These are phyloP conservation scores for Antheraea mylitta DNA, from an alignment of 1,140 invertebrate genomes.

Conservation along the genomic window DNA sequence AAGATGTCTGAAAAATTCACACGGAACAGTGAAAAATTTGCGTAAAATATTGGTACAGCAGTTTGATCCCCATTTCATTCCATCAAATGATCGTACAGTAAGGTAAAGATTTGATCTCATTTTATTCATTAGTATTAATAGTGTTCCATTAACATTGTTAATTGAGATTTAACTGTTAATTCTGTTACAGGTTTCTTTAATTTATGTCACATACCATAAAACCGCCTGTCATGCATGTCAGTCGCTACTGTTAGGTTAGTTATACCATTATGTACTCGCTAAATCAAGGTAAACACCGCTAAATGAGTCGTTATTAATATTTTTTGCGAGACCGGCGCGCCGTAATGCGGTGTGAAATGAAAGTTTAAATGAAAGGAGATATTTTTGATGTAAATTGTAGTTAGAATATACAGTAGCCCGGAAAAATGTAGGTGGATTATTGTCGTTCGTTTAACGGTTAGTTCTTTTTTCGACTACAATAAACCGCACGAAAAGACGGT, in stretches of 20 bases:
- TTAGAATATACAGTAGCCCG: background rate
- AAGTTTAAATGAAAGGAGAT: conserved; percentile 21
- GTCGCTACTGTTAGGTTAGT: conserved; percentile 8
- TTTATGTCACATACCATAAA: background rate
- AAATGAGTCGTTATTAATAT: conserved; percentile 31
- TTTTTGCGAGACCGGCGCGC: conserved; percentile 22
- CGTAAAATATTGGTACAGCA: no score
- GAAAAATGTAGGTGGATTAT: background rate
- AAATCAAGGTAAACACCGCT: conserved; percentile 9
- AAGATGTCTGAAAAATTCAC: no score
- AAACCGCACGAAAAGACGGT: background rate
- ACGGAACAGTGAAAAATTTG: no score
- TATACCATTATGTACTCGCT: background rate
- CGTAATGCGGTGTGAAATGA: conserved; percentile 43
- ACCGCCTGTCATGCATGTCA: background rate
- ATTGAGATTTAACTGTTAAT: background rate
- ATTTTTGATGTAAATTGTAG: background rate
- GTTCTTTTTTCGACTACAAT: background rate
- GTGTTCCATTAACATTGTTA: background rate
- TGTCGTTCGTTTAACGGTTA: background rate
- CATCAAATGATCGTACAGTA: no score
- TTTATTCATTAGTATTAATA: background rate
- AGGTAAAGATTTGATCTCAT: no score
- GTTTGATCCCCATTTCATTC: no score
- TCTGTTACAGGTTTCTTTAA: background rate